Conservation (phyloP, 1,140 invertebrate species). For the Globodera ellingtonae region DNA sequence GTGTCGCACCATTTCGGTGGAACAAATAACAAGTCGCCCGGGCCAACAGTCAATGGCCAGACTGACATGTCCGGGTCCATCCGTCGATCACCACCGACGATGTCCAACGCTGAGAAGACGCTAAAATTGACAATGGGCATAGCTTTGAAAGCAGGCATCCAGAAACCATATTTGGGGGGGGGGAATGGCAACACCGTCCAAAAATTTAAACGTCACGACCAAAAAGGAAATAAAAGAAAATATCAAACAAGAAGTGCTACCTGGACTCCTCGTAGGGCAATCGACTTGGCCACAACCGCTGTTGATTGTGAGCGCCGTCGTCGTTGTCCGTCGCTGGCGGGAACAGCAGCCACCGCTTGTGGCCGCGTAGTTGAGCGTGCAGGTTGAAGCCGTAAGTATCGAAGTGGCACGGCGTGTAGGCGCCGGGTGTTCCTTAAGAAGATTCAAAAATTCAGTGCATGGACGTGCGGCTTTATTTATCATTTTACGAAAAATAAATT, state of each 20-base stretch:
- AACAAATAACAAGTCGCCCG: constrained; percentile 84
- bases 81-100: constrained; percentile 58
- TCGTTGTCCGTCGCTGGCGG: constrained; percentile 70
- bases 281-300: constrained; percentile 74
- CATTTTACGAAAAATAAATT: no score
- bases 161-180: no score
- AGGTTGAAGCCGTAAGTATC: constrained; percentile 93
- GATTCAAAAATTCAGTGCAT: background rate
- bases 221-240: no score
- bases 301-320: constrained; percentile 64
- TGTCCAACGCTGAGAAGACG: constrained; percentile 74
- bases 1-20: constrained; percentile 76
- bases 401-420: constrained; percentile 88
- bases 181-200: no score
- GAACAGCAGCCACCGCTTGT: constrained; percentile 91
- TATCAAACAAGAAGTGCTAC: background rate
- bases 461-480: no score
- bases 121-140: constrained; percentile 58
- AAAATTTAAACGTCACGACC: no score
- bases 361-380: constrained; percentile 75
- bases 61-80: constrained; percentile 55
- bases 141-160: no score
- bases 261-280: constrained; percentile 95
- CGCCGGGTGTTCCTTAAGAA: constrained; percentile 74
- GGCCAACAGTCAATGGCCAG: constrained; percentile 73